Evolutionary conservation across 2,888 invertebrate species (phyloP), one percentile per base, ranked within the genome.

Genomic region (Aproaerema taeniolella): DNA sequence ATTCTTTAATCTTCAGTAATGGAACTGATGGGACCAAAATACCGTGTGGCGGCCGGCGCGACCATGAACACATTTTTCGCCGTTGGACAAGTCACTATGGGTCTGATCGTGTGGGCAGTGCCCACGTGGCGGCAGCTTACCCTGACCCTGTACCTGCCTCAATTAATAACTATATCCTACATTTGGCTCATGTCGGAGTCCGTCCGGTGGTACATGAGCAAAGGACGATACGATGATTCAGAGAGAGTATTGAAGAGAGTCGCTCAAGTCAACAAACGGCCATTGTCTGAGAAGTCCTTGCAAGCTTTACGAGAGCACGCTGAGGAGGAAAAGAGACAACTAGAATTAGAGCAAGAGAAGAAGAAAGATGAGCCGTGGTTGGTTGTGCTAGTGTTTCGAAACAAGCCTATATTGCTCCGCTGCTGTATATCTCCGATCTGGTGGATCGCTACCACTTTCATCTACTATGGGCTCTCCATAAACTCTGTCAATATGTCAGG

Each of bases 191-290:
- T 91, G 38, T 89, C 91, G 0, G 92, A 92, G 68, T 91, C 91
- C n/a, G 81, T 91, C 3, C 81, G 93, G 45, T 94, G 94, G 93
- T 87, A 93, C 36, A 73, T 94, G 50, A 90, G 91, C 39, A 91
- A 92, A 57, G 90, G 90, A 1, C 87, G 89, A 39, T 88, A 88
- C 41, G 87, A 89, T 9, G 88, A 91, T 47, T 92, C 93, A 0
- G 89, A 90, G 51, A 68, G 67, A 11, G 88, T 92, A 1, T 71
- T 93, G 5, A 85, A 86, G 29, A 88, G 81, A 45, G 89, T 92
- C 2, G 91, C 93, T 0, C 75, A 70, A 48, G 72, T 90, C 0
- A 93, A 93, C 47, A 86, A 83, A 4, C 75, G 49, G 17, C 33
- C 56, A 8, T 39, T 82, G 1, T 72, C 74, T 1, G 64, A 74